Percentiles rank a stretch among this genome's conserved stretches.
Conservation (phyloP, 2,113 vertebrate genomes). For the Laticauda laticaudata region DNA sequence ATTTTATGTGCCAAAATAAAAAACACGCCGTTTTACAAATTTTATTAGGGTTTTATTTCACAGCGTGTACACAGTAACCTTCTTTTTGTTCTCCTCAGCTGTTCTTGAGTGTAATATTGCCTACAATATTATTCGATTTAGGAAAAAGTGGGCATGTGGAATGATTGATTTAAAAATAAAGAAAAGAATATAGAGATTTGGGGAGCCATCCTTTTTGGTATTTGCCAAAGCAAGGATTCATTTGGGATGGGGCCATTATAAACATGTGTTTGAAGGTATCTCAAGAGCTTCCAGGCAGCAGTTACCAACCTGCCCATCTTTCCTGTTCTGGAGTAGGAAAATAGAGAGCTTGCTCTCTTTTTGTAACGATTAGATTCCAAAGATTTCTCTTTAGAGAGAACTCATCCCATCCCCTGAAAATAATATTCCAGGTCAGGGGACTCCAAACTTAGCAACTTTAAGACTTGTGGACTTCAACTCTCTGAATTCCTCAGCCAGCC, state of each 20-base stretch:
- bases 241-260: not conserved
- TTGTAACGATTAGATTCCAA: not conserved
- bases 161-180: not conserved
- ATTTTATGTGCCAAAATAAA: constrained; percentile 65
- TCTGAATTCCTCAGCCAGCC: too few relatives aligned
- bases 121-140: not conserved
- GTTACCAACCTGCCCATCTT: not conserved
- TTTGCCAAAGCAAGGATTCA: not conserved
- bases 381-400: not conserved
- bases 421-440: not conserved
- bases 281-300: not conserved
- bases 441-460: too few relatives aligned
- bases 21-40: constrained; percentile 52
- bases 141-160: not conserved
- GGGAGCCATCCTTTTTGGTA: not conserved
- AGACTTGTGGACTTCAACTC: too few relatives aligned
- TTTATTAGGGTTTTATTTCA: constrained; percentile 69
- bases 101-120: not conserved
- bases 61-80: not conserved
- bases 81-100: not conserved
- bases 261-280: not conserved
- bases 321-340: not conserved
- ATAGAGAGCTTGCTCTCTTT: not conserved
- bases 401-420: not conserved
- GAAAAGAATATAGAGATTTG: not conserved